Evolutionary conservation across 2,797 vertebrate genomes (phyloP), one percentile per base, ranked within the genome.

Genomic region (Tenualosa thibaudeaui): DNA sequence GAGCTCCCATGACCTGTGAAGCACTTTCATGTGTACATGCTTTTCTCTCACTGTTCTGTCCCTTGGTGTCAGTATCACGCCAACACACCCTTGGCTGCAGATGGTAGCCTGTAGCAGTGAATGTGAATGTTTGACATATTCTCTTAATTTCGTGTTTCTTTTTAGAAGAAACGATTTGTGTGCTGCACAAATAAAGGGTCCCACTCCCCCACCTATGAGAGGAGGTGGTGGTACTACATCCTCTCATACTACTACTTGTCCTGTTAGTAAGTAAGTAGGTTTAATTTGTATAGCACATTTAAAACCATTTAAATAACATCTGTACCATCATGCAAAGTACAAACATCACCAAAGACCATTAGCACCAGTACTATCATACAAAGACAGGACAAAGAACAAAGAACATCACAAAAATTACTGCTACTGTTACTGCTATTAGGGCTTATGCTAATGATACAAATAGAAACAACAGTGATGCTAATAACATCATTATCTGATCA

Each of bases 21-120:
- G 91, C 94, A 91, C 92, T 90, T 86, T 91, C 95, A 92, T 93
- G 94, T 91, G 89, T 92, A 92, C 93, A 94, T 92, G 93, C 92
- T 93, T 91, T 83, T 91, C 88, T 94, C 86, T 93, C 94, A 89
- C 90, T 91, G 91, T 93, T 92, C 82, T 92, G 92, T 92, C 90
- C 82, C 84, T 93, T 89, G 86, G 88, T 93, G 90, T 93, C 84
- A 88, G 91, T 93, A 87, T 89, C 92, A 92, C 93, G 92, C 92
- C 88, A 91, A 91, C 91, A 95, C 91, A 92, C 94, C 93, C 93
- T 93, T 92, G 91, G 91, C 92, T 94, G 91, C 91, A 92, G 92
- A 92, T 85, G 85, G 89, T 94, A 94, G 92, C 90, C 75, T 85
- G 82, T 93, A 94, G 92, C 75, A 86, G 93, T 93, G 92, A 86